These are phyloP conservation scores for Acanthosepion esculentum DNA, from an alignment of 2,888 invertebrate genomes.

Conservation along the genomic window DNA sequence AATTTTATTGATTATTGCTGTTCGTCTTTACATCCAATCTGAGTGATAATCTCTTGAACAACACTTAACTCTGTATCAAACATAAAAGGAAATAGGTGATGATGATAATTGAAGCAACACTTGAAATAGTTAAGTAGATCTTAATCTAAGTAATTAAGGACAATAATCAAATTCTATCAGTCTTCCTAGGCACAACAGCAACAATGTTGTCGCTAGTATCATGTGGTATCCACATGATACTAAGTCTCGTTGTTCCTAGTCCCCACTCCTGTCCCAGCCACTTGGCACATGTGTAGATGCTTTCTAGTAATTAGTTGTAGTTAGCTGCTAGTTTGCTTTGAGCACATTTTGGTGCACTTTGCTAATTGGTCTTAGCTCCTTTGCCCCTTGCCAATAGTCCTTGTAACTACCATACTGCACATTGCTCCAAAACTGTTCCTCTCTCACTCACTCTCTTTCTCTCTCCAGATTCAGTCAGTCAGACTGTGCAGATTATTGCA, in stretches of 20 bases:
- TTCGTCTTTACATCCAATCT: background rate
- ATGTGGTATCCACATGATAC: background rate
- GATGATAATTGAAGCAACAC: background rate
- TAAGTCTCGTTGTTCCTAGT: background rate
- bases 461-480: background rate
- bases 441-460: too few species aligned
- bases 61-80: background rate
- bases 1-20: background rate
- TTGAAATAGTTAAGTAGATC: background rate
- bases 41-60: background rate
- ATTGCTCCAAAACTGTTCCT: background rate
- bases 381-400: background rate
- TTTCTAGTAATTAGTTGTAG: background rate
- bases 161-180: background rate
- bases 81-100: background rate
- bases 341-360: background rate
- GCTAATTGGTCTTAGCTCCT: background rate
- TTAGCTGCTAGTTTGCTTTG: background rate
- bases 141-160: background rate
- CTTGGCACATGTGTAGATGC: conserved; percentile 14
- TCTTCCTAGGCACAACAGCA: background rate
- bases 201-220: background rate
- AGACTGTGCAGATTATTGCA: background rate
- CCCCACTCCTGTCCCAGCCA: background rate
- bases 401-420: background rate